These are phyloP conservation scores for Tylochromis polylepis DNA, from an alignment of 2,113 vertebrate species.

Conservation along the genomic window DNA sequence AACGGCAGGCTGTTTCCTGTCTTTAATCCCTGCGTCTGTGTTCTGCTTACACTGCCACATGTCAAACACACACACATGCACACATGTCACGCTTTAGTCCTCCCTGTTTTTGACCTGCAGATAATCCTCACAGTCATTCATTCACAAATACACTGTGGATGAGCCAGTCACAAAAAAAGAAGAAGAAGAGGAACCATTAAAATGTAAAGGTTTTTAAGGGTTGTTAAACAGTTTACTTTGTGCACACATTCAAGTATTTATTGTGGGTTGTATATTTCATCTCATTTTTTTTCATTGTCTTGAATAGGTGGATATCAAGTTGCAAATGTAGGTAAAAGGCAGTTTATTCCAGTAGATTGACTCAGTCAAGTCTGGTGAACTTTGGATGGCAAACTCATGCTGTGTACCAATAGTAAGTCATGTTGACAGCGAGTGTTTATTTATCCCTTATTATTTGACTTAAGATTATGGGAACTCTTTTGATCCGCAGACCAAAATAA, in stretches of 20 bases:
- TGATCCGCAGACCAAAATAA: not conserved
- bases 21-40: conserved; percentile 39
- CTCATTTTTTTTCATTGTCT: not conserved
- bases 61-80: not conserved
- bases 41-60: conserved; percentile 25
- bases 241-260: not conserved
- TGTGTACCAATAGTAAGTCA: not conserved
- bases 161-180: not conserved
- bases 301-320: not conserved
- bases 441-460: not conserved
- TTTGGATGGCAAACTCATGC: not conserved
- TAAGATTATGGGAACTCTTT: not conserved
- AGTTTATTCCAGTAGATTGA: not conserved
- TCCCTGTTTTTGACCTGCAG: conserved; percentile 8
- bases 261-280: not conserved
- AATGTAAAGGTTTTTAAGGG: not conserved
- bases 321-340: not conserved
- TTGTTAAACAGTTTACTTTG: not conserved
- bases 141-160: not conserved
- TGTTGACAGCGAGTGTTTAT: not conserved
- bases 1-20: conserved; percentile 38
- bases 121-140: conserved; percentile 15
- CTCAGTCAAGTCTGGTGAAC: not conserved
- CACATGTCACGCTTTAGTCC: not conserved
- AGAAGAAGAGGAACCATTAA: not conserved